These are phyloP conservation scores for Listronotus bonariensis DNA, from an alignment of 1,140 invertebrate species.

Conservation along the genomic window DNA sequence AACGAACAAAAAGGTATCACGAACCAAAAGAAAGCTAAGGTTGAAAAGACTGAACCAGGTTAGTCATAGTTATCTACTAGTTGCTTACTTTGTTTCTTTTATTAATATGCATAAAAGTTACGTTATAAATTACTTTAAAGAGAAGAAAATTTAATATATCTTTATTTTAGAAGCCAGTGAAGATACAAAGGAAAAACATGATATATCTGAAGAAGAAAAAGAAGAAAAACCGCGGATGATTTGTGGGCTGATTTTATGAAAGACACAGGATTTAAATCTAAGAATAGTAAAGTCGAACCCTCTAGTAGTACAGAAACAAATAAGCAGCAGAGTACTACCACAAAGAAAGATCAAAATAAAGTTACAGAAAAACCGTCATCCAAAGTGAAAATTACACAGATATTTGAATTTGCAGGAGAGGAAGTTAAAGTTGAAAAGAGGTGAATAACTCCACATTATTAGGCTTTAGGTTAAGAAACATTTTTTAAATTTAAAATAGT, in stretches of 20 bases:
- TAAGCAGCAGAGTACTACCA: background rate
- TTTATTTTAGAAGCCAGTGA: background rate
- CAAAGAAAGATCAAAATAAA: constrained; percentile 26
- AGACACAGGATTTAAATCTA: constrained; percentile 65
- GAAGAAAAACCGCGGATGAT: constrained; percentile 59
- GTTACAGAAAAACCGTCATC: constrained; percentile 26
- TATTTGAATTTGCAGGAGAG: constrained; percentile 67
- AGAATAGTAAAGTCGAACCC: constrained; percentile 28
- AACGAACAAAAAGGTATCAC: constrained; percentile 18
- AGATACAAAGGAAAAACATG: background rate
- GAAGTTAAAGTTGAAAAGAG: constrained; percentile 66
- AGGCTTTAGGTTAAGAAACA: too few relatives aligned
- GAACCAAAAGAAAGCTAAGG: constrained; percentile 28
- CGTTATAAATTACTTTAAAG: too few relatives aligned
- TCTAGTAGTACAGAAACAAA: constrained; percentile 1
- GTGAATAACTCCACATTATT: constrained; percentile 47
- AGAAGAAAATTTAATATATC: too few relatives aligned
- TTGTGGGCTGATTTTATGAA: constrained; percentile 77
- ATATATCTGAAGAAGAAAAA: constrained; percentile 6
- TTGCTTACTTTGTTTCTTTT: too few relatives aligned
- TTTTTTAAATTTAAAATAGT: too few relatives aligned
- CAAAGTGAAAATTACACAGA: constrained; percentile 59
- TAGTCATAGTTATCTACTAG: too few relatives aligned
- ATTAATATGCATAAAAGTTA: too few relatives aligned
- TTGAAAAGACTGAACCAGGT: constrained; percentile 13